Evolutionary conservation across 2,888 invertebrate species (phyloP).

Genomic region (Campaea margaritaria): DNA sequence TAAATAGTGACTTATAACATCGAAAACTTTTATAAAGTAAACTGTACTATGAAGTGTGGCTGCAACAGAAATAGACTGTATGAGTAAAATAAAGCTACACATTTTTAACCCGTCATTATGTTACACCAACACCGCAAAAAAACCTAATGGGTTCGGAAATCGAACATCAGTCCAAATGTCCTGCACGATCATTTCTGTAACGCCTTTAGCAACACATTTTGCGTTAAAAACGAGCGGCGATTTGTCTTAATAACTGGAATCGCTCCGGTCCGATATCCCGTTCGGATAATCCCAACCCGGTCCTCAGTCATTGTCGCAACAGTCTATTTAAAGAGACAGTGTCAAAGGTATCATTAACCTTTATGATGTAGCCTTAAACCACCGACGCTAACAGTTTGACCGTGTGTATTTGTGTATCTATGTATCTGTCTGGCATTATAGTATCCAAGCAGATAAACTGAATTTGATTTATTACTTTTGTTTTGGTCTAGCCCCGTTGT

Average conservation of each 20-base stretch:
- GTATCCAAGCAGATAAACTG: no score
- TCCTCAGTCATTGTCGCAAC: slow-evolving; percentile 65
- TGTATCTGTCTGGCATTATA: no score
- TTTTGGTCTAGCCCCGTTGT: no score
- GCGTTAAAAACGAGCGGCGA: slow-evolving; percentile 68
- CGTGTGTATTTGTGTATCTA: no score
- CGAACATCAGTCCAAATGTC: slow-evolving; percentile 31
- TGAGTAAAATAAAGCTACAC: not conserved
- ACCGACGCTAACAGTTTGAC: no score
- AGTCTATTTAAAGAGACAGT: slow-evolving; percentile 6
- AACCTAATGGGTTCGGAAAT: slow-evolving; percentile 30
- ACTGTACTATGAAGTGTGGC: no score
- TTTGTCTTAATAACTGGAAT: slow-evolving; percentile 70
- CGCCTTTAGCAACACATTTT: slow-evolving; percentile 49
- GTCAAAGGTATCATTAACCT: no score
- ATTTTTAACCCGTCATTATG: slow-evolving; percentile 16
- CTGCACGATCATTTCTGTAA: slow-evolving; percentile 34
- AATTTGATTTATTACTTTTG: no score
- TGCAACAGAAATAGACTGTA: not conserved
- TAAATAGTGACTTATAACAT: no score
- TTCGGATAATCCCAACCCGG: slow-evolving; percentile 61
- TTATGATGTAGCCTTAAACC: no score
- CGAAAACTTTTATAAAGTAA: no score
- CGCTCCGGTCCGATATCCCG: slow-evolving; percentile 57
- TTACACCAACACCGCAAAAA: slow-evolving; percentile 16